Percentiles rank a stretch among this genome's conserved stretches.
phyloP scores from a whole-genome alignment of 2,797 vertebrate species.

The Coregonus ussuriensis region DNA sequence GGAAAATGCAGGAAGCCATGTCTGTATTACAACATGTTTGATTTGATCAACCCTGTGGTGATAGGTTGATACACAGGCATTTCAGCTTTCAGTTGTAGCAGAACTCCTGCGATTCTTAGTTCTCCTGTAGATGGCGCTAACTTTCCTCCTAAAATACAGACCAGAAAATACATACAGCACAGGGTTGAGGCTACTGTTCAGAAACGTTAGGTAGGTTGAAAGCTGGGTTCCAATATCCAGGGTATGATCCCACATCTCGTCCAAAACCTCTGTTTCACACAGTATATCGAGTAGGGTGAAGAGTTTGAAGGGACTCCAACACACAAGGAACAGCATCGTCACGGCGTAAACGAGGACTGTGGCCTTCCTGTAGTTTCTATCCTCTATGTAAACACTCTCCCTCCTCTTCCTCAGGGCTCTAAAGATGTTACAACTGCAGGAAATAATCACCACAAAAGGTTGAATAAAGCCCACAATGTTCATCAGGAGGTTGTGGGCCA shows the following conservation, averaged over 20 bases:
- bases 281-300: conserved; percentile 81
- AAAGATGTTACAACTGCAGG: conserved; percentile 80
- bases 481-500: conserved; percentile 75
- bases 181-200: conserved; percentile 92
- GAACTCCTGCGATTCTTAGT: conserved; percentile 60
- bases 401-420: conserved; percentile 70
- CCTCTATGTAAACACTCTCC: conserved; percentile 62
- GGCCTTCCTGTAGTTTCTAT: conserved; percentile 78
- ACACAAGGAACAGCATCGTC: conserved; percentile 83
- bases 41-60: conserved; percentile 66
- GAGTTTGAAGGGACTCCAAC: conserved; percentile 89
- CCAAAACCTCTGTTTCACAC: conserved; percentile 39
- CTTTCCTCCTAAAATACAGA: conserved; percentile 88
- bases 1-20: not conserved
- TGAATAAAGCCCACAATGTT: conserved; percentile 81
- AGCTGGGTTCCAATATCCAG: conserved; percentile 77
- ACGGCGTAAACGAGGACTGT: conserved; percentile 80
- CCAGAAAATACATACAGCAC: conserved; percentile 89
- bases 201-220: conserved; percentile 77
- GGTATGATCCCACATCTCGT: conserved; percentile 37
- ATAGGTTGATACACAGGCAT: conserved; percentile 66
- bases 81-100: conserved; percentile 57
- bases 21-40: conserved; percentile 46
- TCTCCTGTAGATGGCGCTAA: conserved; percentile 75
- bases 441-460: conserved; percentile 79